Evolutionary conservation across 1,140 invertebrate species (phyloP).

Genomic region (Pogonus chalceus): DNA sequence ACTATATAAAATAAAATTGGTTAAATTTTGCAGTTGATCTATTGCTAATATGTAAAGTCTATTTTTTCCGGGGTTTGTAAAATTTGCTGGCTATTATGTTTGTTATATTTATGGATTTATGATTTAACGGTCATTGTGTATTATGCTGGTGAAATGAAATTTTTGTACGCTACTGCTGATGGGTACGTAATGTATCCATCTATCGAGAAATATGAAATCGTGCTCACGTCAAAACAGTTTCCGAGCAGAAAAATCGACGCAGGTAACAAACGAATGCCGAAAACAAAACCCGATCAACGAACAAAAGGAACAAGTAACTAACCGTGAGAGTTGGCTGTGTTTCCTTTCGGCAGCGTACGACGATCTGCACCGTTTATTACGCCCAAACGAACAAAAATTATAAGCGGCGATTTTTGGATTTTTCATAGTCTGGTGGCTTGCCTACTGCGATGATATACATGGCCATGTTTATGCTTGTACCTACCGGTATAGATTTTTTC

Average conservation of each 20-base stretch:
- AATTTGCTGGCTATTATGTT: too few relatives aligned
- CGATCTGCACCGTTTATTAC: slow-evolving; percentile 11
- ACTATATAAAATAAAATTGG: too few relatives aligned
- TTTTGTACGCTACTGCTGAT: not conserved
- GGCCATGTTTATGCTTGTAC: too few relatives aligned
- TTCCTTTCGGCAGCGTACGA: slow-evolving; percentile 9
- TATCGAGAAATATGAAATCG: slow-evolving; percentile 4
- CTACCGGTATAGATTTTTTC: too few relatives aligned
- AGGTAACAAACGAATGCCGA: slow-evolving; percentile 7
- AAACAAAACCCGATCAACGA: slow-evolving; percentile 9
- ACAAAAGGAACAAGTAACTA: slow-evolving; percentile 9
- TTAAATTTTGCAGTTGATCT: too few relatives aligned
- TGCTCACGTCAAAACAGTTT: slow-evolving; percentile 10
- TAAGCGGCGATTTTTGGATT: not conserved
- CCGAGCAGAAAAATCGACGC: not conserved
- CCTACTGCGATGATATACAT: not conserved
- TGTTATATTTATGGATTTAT: too few relatives aligned
- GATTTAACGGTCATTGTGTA: too few relatives aligned
- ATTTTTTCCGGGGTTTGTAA: too few relatives aligned
- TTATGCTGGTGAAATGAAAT: too few relatives aligned
- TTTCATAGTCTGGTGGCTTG: not conserved
- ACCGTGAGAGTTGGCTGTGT: slow-evolving; percentile 11
- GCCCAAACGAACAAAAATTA: slow-evolving; percentile 13
- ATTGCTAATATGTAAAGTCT: too few relatives aligned
- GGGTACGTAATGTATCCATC: not conserved